Evolutionary conservation across 2,888 invertebrate genomes (phyloP).

Genomic region (Pardosa pseudoannulata): DNA sequence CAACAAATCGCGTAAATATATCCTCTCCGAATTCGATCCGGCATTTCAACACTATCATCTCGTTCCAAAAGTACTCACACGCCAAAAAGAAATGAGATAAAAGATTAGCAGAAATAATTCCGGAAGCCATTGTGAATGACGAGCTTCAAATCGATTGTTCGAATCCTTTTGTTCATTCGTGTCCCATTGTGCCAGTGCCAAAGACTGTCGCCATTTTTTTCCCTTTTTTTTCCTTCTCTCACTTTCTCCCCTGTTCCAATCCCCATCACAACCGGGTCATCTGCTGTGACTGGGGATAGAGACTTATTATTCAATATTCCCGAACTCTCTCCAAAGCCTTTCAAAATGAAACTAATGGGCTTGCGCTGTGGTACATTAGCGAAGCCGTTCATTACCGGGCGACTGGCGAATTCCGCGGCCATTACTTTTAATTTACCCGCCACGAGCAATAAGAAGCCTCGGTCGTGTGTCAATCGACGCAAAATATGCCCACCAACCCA

Average conservation of each 20-base stretch:
- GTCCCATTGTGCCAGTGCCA: constrained; percentile 46
- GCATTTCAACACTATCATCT: constrained; percentile 2
- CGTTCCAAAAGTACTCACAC: constrained; percentile 9
- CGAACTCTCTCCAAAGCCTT: constrained; percentile 20
- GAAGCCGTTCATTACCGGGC: constrained; percentile 45
- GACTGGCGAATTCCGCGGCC: constrained; percentile 25
- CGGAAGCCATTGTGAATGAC: constrained; percentile 50
- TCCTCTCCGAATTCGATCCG: neutral
- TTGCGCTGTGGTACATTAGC: constrained; percentile 38
- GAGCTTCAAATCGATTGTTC: constrained; percentile 58
- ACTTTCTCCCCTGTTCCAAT: neutral
- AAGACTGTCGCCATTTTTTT: constrained; percentile 46
- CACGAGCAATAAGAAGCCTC: constrained; percentile 63
- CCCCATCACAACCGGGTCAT: constrained; percentile 25
- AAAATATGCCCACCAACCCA: constrained; percentile 27
- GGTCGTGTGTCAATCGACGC: constrained; percentile 60
- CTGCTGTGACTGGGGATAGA: constrained; percentile 4
- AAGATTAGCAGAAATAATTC: constrained; percentile 60
- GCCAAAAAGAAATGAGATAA: neutral
- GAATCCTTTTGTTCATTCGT: constrained; percentile 29
- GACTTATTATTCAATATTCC: constrained; percentile 68
- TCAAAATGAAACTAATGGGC: constrained; percentile 69
- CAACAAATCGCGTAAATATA: neutral
- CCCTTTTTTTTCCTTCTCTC: neutral
- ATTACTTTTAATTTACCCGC: constrained; percentile 59